Conservation (phyloP, 2,113 vertebrate genomes). For the Psilopogon haemacephalus region DNA sequence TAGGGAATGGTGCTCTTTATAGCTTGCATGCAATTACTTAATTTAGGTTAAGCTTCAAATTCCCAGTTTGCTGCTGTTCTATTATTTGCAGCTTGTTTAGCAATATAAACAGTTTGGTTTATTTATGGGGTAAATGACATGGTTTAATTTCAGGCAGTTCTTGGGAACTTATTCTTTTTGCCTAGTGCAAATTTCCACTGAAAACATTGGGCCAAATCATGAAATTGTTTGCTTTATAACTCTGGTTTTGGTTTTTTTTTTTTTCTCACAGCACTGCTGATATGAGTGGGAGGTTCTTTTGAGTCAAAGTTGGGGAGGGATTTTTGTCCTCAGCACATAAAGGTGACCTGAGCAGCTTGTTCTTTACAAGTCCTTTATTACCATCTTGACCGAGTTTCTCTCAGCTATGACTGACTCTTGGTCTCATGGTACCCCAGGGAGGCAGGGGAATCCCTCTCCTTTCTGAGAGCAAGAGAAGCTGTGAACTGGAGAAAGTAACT, state of each 20-base stretch:
- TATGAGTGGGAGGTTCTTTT: constrained; percentile 19
- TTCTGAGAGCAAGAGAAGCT: neutral
- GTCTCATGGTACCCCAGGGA: neutral
- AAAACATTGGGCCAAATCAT: neutral
- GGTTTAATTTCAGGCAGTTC: constrained; percentile 26
- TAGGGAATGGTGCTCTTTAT: constrained; percentile 47
- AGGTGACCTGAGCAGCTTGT: neutral
- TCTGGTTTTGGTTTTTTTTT: no score
- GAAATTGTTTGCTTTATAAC: neutral
- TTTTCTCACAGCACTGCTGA: neutral
- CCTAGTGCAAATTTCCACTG: constrained; percentile 8
- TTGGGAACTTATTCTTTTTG: constrained; percentile 22
- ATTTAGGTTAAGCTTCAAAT: constrained; percentile 60
- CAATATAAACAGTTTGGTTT: constrained; percentile 50
- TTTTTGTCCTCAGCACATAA: constrained; percentile 8
- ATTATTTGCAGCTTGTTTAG: constrained; percentile 57
- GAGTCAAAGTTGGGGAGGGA: neutral
- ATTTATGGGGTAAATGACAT: constrained; percentile 46
- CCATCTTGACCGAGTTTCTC: neutral
- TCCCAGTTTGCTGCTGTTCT: constrained; percentile 55
- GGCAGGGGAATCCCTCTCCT: neutral
- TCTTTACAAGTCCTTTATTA: neutral
- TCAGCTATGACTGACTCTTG: neutral
- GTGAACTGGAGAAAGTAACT: neutral
- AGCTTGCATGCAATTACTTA: constrained; percentile 58